Evolutionary conservation across 1,140 invertebrate species (phyloP), one percentile per base, ranked within the genome.

Genomic region (Idris sp.): DNA sequence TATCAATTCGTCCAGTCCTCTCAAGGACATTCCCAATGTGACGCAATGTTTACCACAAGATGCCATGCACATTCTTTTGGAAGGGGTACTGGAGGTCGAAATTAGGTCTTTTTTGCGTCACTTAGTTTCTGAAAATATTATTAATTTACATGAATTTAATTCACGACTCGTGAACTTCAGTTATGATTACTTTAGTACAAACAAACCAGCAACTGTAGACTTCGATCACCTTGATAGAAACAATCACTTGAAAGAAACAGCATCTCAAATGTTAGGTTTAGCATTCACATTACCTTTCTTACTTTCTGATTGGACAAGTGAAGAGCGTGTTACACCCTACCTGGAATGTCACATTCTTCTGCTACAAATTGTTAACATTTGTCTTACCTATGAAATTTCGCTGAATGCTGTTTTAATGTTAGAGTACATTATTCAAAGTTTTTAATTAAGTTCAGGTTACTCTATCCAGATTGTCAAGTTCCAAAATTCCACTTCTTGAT

Each of bases 1-100:
- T 2, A 9, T 74, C 0, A 77, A 77, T 46, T 9, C 9, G 4
- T 1, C 0, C 30, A 72, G 71, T 41, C 59, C 43, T n/a, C 30
- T 74, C 9, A 46, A 5, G 13, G 25, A 35, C 1, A 62, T 71
- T 11, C 11, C 38, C 9, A 56, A 74, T 28, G 61, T 72, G 0
- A 76, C 74, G 6, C 51, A 36, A 7, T 79, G 74, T 48, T 15
- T 79, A 2, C 71, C 74, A 1, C 74, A 74, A 54, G 74, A 74
- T 51, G 26, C 30, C 0, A 74, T 79, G 69, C 74, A 79, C 28
- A 10, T 76, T 11, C 14, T 76, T 14, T 15, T 74, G 1, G 69
- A 76, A 64, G 74, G 74, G 3, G 30, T 58, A 18, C 9, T 49
- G 3, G 41, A 64, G 19, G 19, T 73, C 2, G 51, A 33, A 51